A percentile compares a stretch with the other conserved stretches of the same genome.
Evolutionary conservation across 2,888 invertebrate genomes (phyloP).

Genomic region (Halictus ligatus): DNA sequence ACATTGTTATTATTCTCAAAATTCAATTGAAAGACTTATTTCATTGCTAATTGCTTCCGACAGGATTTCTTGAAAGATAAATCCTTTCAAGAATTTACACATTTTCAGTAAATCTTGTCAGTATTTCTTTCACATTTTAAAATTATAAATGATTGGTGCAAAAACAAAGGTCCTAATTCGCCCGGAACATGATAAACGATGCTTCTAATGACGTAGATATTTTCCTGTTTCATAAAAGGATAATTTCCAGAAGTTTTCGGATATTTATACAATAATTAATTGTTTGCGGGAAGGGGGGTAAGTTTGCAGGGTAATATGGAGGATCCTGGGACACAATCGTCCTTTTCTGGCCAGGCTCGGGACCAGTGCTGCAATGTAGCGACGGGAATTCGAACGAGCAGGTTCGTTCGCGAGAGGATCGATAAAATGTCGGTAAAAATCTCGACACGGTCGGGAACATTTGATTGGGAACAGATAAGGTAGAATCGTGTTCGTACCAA

Average conservation of each 20-base stretch:
- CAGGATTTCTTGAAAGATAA: background rate
- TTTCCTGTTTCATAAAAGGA: background rate
- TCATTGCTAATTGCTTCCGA: background rate
- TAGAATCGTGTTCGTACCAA: background rate
- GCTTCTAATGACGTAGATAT: background rate
- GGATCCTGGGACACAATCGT: background rate
- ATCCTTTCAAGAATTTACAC: background rate
- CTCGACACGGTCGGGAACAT: constrained; percentile 37
- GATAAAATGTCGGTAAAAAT: constrained; percentile 64
- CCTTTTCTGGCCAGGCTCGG: constrained; percentile 5
- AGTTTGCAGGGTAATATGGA: background rate
- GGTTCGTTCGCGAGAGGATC: constrained; percentile 37
- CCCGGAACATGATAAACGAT: background rate
- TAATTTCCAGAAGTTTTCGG: no score
- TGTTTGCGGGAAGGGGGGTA: background rate
- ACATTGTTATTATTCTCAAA: background rate
- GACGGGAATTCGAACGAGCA: constrained; percentile 12
- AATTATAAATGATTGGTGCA: background rate
- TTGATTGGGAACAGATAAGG: constrained; percentile 20
- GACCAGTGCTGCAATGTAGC: constrained; percentile 72
- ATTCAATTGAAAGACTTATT: background rate
- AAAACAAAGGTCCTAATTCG: background rate
- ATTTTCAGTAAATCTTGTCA: background rate
- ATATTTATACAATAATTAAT: background rate
- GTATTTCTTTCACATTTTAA: background rate